phyloP scores from a whole-genome alignment of 1,140 invertebrate genomes.

The Drosophila azteca region DNA sequence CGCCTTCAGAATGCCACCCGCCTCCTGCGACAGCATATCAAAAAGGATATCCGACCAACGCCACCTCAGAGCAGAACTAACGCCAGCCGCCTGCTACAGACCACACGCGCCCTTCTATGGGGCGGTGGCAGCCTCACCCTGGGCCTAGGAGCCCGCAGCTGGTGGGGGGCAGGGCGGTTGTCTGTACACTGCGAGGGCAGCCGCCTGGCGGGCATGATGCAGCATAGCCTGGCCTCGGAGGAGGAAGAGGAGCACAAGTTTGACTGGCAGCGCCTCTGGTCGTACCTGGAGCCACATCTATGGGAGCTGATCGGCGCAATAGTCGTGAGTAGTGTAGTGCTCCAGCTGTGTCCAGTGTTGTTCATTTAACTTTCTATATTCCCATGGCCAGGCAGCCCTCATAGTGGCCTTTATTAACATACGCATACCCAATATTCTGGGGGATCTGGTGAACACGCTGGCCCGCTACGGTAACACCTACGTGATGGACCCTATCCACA shows the following conservation, averaged over 20 bases:
- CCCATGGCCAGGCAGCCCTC: conserved; percentile 89
- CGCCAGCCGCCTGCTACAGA: conserved; percentile 38
- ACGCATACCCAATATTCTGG: conserved; percentile 90
- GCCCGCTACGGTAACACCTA: conserved; percentile 85
- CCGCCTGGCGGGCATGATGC: conserved; percentile 64
- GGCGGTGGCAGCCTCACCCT: conserved; percentile 62
- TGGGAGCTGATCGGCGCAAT: conserved; percentile 86
- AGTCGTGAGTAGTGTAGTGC: conserved; percentile 83
- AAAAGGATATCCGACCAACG: not conserved
- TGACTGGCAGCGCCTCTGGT: conserved; percentile 87
- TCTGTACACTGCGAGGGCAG: conserved; percentile 66
- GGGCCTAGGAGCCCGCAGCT: conserved; percentile 56
- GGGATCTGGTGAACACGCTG: conserved; percentile 91
- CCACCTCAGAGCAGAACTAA: conserved; percentile 7
- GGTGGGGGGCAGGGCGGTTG: conserved; percentile 32
- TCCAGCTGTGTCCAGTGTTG: too few species aligned
- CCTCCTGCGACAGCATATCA: conserved; percentile 53
- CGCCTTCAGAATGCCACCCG: conserved; percentile 67
- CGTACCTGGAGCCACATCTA: conserved; percentile 86
- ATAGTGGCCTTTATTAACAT: conserved; percentile 92
- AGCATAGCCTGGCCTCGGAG: conserved; percentile 70
- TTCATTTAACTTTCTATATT: not conserved
- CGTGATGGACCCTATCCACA: conserved; percentile 69
- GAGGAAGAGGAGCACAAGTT: conserved; percentile 84
- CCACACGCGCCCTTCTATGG: conserved; percentile 50